Percentiles rank a stretch among this genome's conserved stretches.
phyloP scores from a whole-genome alignment of 2,113 vertebrate genomes.

The Sigmodon hispidus region DNA sequence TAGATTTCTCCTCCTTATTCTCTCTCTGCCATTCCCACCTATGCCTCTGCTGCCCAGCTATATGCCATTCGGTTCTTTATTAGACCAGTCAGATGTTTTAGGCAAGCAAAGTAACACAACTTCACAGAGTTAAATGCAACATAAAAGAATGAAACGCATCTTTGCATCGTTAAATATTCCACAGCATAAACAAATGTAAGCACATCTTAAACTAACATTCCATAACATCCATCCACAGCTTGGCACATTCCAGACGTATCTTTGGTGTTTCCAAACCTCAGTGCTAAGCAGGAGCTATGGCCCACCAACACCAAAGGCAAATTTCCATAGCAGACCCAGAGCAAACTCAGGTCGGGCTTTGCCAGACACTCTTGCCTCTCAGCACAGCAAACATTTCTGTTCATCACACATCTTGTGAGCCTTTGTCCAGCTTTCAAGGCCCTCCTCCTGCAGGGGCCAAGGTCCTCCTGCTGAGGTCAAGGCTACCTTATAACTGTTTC shows the following conservation, averaged over 20 bases:
- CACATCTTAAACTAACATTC: not conserved
- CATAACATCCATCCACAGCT: not conserved
- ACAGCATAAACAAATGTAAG: not conserved
- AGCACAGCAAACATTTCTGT: not conserved
- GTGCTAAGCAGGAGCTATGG: not conserved
- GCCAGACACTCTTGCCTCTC: not conserved
- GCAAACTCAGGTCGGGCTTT: not conserved
- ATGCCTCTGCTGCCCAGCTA: not conserved
- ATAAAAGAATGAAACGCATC: not conserved
- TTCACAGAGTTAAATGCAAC: not conserved
- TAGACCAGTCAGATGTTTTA: not conserved
- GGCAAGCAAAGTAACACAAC: not conserved
- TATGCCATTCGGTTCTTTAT: not conserved
- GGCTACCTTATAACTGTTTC: not conserved
- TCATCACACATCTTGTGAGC: not conserved
- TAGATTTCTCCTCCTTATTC: not conserved
- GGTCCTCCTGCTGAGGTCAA: not conserved
- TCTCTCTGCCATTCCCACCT: not conserved
- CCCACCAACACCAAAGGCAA: not conserved
- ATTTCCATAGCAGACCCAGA: not conserved
- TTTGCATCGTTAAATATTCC: too few species aligned
- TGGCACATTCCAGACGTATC: not conserved
- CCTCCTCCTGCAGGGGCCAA: not conserved
- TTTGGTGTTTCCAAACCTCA: not conserved
- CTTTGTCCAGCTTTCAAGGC: not conserved